These are phyloP conservation scores for Murina feae DNA, from an alignment of 2,113 vertebrate genomes.

Conservation along the genomic window DNA sequence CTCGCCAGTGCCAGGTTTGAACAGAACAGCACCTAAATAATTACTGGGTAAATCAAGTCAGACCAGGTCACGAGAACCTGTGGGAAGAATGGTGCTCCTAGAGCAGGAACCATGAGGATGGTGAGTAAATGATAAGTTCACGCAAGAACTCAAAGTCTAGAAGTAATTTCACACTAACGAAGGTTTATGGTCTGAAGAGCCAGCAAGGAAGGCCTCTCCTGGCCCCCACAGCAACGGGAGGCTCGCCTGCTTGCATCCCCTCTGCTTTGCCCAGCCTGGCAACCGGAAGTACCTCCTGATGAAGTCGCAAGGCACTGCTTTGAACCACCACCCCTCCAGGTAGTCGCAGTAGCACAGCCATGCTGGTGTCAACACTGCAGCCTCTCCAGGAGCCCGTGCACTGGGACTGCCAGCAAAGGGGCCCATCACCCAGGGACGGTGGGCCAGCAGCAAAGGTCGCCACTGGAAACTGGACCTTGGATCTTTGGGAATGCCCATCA, in stretches of 20 bases:
- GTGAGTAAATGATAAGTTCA: neutral
- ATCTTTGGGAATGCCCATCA: neutral
- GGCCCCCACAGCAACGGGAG: neutral
- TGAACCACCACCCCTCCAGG: fast-evolving
- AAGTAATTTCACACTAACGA: neutral
- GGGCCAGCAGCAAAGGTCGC: neutral
- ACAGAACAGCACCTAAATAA: neutral
- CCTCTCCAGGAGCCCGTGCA: neutral
- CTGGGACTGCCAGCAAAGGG: neutral
- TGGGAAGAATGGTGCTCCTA: neutral
- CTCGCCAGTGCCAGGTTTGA: neutral
- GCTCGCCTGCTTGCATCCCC: neutral
- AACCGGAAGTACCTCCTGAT: neutral
- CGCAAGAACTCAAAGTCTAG: neutral
- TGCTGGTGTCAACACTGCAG: fast-evolving
- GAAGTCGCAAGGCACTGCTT: neutral
- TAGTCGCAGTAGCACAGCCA: neutral
- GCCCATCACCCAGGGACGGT: neutral
- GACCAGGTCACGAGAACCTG: neutral
- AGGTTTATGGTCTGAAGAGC: neutral
- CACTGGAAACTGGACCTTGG: neutral
- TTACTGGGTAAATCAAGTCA: neutral
- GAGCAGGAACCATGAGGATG: neutral
- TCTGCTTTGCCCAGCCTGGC: neutral
- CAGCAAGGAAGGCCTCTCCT: neutral